Evolutionary conservation across 2,888 invertebrate species (phyloP), one percentile per base, ranked within the genome.

Genomic region (Hypolimnas misippus): DNA sequence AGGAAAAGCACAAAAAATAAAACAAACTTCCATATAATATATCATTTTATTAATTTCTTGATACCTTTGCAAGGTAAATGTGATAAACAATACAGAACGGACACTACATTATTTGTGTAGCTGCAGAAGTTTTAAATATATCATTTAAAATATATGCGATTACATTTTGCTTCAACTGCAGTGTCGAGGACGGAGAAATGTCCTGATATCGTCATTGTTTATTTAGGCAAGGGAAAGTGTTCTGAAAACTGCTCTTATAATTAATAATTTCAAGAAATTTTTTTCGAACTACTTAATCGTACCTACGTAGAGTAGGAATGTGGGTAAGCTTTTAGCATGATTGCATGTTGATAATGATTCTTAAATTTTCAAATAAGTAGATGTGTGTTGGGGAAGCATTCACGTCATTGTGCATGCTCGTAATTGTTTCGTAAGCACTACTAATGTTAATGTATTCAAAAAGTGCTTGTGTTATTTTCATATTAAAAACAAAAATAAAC

Each of bases 31-130:
- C 31, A 7, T 65, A 67, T 70, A 65, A 70, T 71, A 71, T 72
- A 70, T 73, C 61, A 70, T 86, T 87, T 88, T 88, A 85, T 88
- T 87, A 82, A 83, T 84, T 86, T 82, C 76, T 82, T 78, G 83
- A 87, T 85, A 91, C 89, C 90, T 89, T 89, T 88, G 86, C 76
- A 89, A 89, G 88, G 89, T 86, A 83, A 74, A 79, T 79, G 74
- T 76, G 78, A 76, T 82, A 81, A 86, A 85, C 84, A 81, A 83
- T 84, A 85, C 80, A 81, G 83, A 84, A 84, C 77, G 82, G 83
- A 82, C 79, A 83, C 86, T 86, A 87, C 81, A 80, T 82, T 77
- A 73, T 77, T 77, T 76, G 73, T 73, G 77, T 77, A 74, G 73
- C 75, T 74, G 78, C 74, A 71, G 76, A 73, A 73, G 70, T 74